Conservation (phyloP, 2,797 vertebrate genomes). For the Ctenochaetus hawaiiensis region DNA sequence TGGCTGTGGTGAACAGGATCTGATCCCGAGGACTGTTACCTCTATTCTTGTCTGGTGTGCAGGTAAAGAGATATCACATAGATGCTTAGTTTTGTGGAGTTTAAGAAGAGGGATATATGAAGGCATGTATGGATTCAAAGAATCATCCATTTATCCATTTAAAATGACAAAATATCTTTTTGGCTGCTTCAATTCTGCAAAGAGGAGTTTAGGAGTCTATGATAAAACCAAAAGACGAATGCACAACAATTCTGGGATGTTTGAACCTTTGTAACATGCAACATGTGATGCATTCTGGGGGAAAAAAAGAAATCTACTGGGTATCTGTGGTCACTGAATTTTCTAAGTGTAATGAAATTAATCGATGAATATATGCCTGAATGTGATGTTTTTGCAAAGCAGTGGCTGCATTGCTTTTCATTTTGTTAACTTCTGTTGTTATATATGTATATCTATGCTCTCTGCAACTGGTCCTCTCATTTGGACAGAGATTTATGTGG, state of each 20-base stretch:
- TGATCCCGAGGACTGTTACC: conserved; percentile 90
- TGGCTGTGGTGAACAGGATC: conserved; percentile 87
- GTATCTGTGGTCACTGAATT: conserved; percentile 1
- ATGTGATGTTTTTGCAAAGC: conserved; percentile 1
- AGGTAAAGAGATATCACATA: conserved; percentile 81
- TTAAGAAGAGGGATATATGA: conserved; percentile 13
- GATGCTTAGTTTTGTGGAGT: conserved; percentile 33
- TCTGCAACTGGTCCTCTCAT: conserved; percentile 17
- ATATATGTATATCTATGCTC: not conserved
- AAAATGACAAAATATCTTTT: conserved; percentile 1
- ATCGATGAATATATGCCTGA: not conserved
- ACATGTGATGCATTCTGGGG: conserved; percentile 14
- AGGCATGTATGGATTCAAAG: conserved; percentile 21
- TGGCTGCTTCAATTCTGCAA: not conserved
- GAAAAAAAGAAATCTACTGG: not conserved
- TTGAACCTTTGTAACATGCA: not conserved
- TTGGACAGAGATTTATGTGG: conserved; percentile 37
- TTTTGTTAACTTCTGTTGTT: conserved; percentile 1
- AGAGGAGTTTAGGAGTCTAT: not conserved
- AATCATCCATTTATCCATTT: conserved; percentile 14
- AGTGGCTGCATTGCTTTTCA: not conserved
- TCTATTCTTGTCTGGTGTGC: conserved; percentile 84
- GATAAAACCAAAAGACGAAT: conserved; percentile 19
- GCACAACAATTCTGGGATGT: conserved; percentile 4
- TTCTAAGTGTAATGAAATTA: not conserved